A percentile compares a stretch with the other conserved stretches of the same genome.
These are phyloP conservation scores for Nothobranchius furzeri DNA, from an alignment of 2,113 vertebrate genomes.

Conservation along the genomic window DNA sequence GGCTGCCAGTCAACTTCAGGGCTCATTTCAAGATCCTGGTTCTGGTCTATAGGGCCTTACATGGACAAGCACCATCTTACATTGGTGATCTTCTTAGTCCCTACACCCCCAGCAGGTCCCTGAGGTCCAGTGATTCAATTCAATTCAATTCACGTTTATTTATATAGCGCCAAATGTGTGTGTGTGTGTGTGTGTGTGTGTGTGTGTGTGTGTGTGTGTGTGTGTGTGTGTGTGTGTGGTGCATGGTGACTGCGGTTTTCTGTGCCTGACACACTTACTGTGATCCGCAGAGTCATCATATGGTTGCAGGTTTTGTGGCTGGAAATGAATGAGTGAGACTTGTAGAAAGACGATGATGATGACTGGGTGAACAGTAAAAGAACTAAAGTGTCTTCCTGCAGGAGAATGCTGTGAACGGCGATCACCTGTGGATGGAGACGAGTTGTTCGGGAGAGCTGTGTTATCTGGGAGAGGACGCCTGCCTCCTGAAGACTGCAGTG, in stretches of 20 bases:
- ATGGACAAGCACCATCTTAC: too few relatives aligned
- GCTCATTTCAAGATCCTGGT: too few relatives aligned
- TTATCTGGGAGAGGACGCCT: constrained; percentile 96
- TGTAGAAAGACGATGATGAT: neutral
- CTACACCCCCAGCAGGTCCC: too few relatives aligned
- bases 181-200: too few relatives aligned
- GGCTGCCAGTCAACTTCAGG: too few relatives aligned
- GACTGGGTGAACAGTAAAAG: constrained; percentile 11
- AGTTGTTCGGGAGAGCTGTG: constrained; percentile 97
- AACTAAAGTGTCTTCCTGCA: constrained; percentile 45
- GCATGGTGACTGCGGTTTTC: constrained; percentile 37
- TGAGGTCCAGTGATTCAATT: too few relatives aligned
- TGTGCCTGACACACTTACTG: constrained; percentile 49
- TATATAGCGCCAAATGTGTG: too few relatives aligned
- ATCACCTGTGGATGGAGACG: constrained; percentile 99
- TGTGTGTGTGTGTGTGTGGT: constrained; percentile 3
- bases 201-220: too few relatives aligned
- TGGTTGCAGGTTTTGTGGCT: constrained; percentile 19
- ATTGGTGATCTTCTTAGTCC: too few relatives aligned
- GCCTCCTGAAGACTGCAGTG: constrained; percentile 93
- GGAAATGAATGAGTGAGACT: constrained; percentile 10
- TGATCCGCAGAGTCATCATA: constrained; percentile 1
- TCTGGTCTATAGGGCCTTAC: too few relatives aligned
- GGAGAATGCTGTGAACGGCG: constrained; percentile 96
- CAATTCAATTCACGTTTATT: too few relatives aligned